A percentile compares a stretch with the other conserved stretches of the same genome.
phyloP scores from a whole-genome alignment of 1,140 invertebrate species.

The Drosophila kepulauana region DNA sequence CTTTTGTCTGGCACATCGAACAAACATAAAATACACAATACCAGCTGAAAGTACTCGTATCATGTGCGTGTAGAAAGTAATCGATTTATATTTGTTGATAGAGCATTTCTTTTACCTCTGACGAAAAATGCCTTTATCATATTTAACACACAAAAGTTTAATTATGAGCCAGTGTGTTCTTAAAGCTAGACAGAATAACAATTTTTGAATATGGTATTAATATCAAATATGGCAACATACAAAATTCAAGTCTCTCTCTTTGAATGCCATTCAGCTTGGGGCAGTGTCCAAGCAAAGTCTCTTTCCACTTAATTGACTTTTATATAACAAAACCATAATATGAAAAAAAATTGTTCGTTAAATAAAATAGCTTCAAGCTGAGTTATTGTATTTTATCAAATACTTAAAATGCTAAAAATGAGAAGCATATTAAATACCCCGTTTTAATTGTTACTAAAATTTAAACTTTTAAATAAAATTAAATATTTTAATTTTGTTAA shows the following conservation, averaged over 20 bases:
- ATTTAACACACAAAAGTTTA: constrained; percentile 5
- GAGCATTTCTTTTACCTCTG: neutral
- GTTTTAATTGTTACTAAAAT: neutral
- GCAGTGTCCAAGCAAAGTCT: constrained; percentile 2
- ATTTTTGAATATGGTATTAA: neutral
- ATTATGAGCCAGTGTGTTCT: neutral
- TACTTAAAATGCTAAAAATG: constrained; percentile 2
- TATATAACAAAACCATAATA: constrained; percentile 31
- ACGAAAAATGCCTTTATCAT: constrained; percentile 15
- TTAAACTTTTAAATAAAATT: neutral
- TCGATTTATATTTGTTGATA: constrained; percentile 23
- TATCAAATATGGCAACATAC: neutral
- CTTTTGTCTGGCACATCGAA: constrained; percentile 19
- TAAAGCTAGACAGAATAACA: too few relatives aligned
- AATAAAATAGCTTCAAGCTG: constrained; percentile 50
- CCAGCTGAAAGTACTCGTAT: constrained; percentile 19
- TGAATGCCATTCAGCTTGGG: constrained; percentile 1
- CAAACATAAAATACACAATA: constrained; percentile 6
- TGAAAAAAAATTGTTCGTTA: constrained; percentile 31
- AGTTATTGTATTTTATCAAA: constrained; percentile 28
- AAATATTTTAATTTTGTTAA: too few relatives aligned
- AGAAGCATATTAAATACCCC: neutral
- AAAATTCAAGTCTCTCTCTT: constrained; percentile 13
- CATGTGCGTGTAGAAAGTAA: constrained; percentile 17
- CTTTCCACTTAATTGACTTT: constrained; percentile 40